Base-by-base conservation (phyloP, 1,140 invertebrate species). In the Drosophila mojavensis region DNA sequence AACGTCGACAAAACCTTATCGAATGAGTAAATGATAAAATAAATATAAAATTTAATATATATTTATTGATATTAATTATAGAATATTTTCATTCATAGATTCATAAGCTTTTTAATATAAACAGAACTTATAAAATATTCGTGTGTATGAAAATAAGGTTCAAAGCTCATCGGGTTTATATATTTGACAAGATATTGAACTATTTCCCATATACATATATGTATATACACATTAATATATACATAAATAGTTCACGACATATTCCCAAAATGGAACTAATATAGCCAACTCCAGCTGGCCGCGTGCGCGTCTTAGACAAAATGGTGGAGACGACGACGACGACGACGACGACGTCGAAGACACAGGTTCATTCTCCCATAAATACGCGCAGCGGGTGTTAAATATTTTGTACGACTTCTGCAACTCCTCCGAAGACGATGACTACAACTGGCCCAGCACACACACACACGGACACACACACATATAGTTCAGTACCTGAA, bases 281-380 rank as follows among this genome's bases (percentile, higher is more conserved):
- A 10, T 6, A 5, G 30, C n/a, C 53, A 55, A 6, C 26, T 15
- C 41, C 24, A 10, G 4, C 15, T 24, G 17, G 11, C 63, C 39
- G 20, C 77, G 55, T 62, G 53, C 26, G 43, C 73, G 76, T 82
- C 83, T 86, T 67, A 86, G 83, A 86, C 84, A 89, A 89, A 89
- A 88, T 89, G 80, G 76, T 83, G 80, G 76, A 82, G 76, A 63
- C 72, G 53, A 61, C 51, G 56, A 36, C 64, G 70, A 67, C 48
- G 63, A 2, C n/a, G 43, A 47, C n/a, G 43, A 17, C 43, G 62
- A 61, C 47, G 61, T 30, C 66, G 70, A 67, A 53, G 63, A 76
- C 78, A 85, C 89, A 91, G 89, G 89, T 91, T 91, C 89, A 91
- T 89, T 91, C 90, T 91, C 89, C 89, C 89, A 91, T 90, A 91